Evolutionary conservation across 2,113 vertebrate genomes (phyloP).

Genomic region (Tupaia tana): DNA sequence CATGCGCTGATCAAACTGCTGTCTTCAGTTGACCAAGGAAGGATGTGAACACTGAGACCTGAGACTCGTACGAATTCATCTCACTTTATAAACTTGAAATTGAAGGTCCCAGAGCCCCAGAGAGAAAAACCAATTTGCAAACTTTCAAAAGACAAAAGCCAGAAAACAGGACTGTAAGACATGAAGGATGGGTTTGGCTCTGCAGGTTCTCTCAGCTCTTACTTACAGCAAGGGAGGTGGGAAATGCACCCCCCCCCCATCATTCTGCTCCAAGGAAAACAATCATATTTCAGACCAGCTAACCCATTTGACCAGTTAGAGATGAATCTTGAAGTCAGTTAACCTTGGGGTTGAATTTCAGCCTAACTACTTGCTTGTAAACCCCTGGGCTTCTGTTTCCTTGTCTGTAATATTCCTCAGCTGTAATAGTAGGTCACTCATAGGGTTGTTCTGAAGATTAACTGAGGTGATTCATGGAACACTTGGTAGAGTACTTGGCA

Average conservation of each 20-base stretch:
- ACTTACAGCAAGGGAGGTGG: neutral
- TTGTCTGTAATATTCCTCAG: neutral
- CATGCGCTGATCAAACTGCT: neutral
- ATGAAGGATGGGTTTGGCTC: neutral
- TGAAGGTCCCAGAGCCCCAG: neutral
- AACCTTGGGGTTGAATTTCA: neutral
- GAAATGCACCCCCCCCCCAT: rapidly evolving
- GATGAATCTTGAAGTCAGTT: neutral
- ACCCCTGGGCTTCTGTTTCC: neutral
- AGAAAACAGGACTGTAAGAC: neutral
- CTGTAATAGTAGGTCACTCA: neutral
- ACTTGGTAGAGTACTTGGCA: neutral
- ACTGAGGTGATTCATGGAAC: neutral
- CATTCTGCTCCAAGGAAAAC: neutral
- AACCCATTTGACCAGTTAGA: neutral
- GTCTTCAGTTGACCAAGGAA: neutral
- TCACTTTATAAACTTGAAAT: neutral
- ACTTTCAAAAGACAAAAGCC: neutral
- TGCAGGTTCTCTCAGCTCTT: neutral
- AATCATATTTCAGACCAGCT: neutral
- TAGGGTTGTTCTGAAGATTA: neutral
- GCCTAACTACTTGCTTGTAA: neutral
- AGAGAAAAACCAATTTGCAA: neutral
- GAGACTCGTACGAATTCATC: neutral
- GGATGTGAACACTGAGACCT: neutral